phyloP scores from a whole-genome alignment of 2,888 invertebrate genomes.

The Acleris emargana region DNA sequence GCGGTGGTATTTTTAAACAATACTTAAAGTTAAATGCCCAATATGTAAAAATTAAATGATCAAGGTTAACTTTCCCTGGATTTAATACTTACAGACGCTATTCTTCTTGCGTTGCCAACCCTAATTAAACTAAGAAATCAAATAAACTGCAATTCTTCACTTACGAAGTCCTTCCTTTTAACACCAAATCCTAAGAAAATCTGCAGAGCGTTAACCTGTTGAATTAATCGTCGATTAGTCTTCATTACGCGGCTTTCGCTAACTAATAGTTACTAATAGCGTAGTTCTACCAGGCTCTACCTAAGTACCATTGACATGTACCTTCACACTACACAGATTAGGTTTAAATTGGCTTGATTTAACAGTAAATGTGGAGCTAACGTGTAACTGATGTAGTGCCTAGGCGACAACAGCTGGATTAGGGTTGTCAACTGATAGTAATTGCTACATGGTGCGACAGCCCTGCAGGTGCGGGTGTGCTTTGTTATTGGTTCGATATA shows the following conservation, averaged over 20 bases:
- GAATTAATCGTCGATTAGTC: slow-evolving; percentile 78
- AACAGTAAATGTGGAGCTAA: background rate
- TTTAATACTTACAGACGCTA: no score
- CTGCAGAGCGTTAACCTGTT: slow-evolving; percentile 65
- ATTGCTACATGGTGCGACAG: slow-evolving; percentile 17
- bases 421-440: slow-evolving; percentile 27
- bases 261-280: slow-evolving; percentile 78
- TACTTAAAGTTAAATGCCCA: no score
- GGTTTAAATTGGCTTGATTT: background rate
- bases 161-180: slow-evolving; percentile 30
- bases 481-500: slow-evolving; percentile 4
- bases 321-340: background rate
- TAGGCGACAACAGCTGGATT: slow-evolving; percentile 30
- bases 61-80: no score
- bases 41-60: no score
- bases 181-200: slow-evolving; percentile 27
- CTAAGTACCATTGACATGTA: slow-evolving; percentile 49
- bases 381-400: slow-evolving; percentile 30
- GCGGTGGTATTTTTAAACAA: no score
- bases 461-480: slow-evolving; percentile 19
- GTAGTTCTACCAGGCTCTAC: slow-evolving; percentile 46
- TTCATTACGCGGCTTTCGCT: slow-evolving; percentile 64
- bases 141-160: slow-evolving; percentile 11
- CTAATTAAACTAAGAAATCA: background rate
- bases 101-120: background rate